Evolutionary conservation across 2,113 vertebrate species (phyloP).

Genomic region (Mus spicilegus): DNA sequence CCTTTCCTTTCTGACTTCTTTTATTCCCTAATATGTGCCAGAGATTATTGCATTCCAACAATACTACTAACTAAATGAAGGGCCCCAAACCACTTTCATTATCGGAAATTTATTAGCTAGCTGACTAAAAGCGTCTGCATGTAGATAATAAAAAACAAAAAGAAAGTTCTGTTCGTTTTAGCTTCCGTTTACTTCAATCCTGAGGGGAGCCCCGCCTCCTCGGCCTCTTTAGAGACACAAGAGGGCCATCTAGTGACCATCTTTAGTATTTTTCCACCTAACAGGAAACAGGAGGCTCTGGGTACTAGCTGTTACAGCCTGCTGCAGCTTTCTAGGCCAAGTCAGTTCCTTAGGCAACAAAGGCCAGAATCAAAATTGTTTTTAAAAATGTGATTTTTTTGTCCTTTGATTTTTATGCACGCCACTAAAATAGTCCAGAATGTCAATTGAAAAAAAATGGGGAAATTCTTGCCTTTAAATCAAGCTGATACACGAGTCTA

Average conservation of each 20-base stretch:
- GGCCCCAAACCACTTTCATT: conserved; percentile 53
- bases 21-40: neutral
- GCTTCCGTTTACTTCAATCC: conserved; percentile 63
- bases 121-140: conserved; percentile 69
- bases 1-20: conserved; percentile 39
- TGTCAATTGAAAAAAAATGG: conserved; percentile 29
- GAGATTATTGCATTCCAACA: conserved; percentile 59
- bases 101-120: conserved; percentile 77
- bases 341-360: neutral
- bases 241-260: conserved; percentile 86
- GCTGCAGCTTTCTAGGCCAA: neutral
- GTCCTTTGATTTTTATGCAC: conserved; percentile 43
- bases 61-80: conserved; percentile 59
- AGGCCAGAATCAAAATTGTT: conserved; percentile 30
- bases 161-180: conserved; percentile 74
- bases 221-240: conserved; percentile 84
- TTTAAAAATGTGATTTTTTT: neutral
- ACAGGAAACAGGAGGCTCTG: neutral
- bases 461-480: conserved; percentile 31
- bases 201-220: conserved; percentile 7
- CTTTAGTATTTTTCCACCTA: conserved; percentile 51
- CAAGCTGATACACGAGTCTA: neutral
- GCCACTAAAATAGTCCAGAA: conserved; percentile 34
- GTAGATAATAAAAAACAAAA: conserved; percentile 71
- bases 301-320: neutral